These are phyloP conservation scores for Conus betulinus DNA, from an alignment of 1,140 invertebrate species.

Conservation along the genomic window DNA sequence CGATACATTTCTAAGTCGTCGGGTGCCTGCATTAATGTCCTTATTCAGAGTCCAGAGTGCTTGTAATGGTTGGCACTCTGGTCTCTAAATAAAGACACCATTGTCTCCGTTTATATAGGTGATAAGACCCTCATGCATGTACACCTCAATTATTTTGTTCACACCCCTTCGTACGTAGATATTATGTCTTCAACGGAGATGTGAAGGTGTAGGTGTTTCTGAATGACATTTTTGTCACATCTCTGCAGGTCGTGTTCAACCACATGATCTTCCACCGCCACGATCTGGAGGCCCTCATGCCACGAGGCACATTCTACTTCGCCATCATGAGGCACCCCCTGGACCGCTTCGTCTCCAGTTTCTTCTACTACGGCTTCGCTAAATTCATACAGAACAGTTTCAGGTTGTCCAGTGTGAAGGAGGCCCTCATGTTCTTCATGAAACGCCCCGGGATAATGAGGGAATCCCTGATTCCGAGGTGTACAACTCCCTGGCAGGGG, in stretches of 20 bases:
- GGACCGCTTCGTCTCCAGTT: constrained; percentile 58
- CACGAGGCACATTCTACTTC: constrained; percentile 51
- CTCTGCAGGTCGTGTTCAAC: constrained; percentile 52
- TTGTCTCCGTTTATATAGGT: too few species aligned
- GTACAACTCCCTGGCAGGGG: constrained; percentile 50
- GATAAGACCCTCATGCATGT: too few species aligned
- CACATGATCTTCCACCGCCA: constrained; percentile 57
- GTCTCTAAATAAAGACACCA: too few species aligned
- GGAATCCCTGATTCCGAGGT: background rate
- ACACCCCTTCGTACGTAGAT: too few species aligned
- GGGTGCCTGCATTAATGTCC: too few species aligned
- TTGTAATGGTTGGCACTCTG: too few species aligned
- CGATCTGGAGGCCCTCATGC: constrained; percentile 42
- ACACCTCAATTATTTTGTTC: too few species aligned
- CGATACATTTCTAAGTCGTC: too few species aligned
- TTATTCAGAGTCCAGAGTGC: too few species aligned
- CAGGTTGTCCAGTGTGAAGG: background rate
- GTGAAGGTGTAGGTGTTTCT: too few species aligned
- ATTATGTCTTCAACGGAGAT: too few species aligned
- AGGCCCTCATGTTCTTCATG: constrained; percentile 1
- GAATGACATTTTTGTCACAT: too few species aligned
- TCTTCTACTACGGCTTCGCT: constrained; percentile 54
- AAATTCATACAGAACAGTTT: constrained; percentile 12
- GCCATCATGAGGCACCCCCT: constrained; percentile 60
- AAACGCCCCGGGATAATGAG: background rate